A percentile compares a stretch with the other conserved stretches of the same genome.
Evolutionary conservation across 2,797 vertebrate species (phyloP).

Genomic region (Karalla daura): DNA sequence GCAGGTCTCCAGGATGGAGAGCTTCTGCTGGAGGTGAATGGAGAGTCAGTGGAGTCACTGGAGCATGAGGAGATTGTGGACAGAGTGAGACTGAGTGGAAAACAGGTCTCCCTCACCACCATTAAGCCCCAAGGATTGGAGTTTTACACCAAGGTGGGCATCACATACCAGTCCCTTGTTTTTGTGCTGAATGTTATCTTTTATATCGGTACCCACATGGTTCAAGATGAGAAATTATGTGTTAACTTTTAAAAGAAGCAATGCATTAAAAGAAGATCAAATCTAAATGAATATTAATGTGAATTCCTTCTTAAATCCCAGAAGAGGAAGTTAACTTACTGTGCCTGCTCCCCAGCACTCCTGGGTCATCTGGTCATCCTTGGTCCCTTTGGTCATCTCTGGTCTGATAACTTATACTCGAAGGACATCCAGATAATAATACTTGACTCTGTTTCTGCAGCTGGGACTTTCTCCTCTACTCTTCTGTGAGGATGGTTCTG

Average conservation of each 20-base stretch:
- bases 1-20: slow-evolving; percentile 91
- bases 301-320: too few species aligned
- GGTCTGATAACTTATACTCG: neutral
- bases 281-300: too few species aligned
- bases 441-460: slow-evolving; percentile 53
- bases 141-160: slow-evolving; percentile 89
- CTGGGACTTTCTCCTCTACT: slow-evolving; percentile 82
- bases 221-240: too few species aligned
- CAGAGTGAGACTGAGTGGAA: slow-evolving; percentile 83
- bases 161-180: neutral
- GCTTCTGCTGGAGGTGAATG: slow-evolving; percentile 92
- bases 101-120: slow-evolving; percentile 83
- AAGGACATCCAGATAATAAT: neutral
- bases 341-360: too few species aligned
- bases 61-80: slow-evolving; percentile 87
- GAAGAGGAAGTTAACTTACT: too few species aligned
- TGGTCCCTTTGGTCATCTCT: too few species aligned
- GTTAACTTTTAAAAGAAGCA: neutral
- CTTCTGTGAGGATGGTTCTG: slow-evolving; percentile 71
- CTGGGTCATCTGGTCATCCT: too few species aligned
- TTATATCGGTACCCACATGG: too few species aligned
- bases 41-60: slow-evolving; percentile 85
- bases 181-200: neutral
- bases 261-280: too few species aligned
- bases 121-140: slow-evolving; percentile 84